Conservation (phyloP, 2,888 invertebrate genomes). For the Drosophila multiciliata region DNA sequence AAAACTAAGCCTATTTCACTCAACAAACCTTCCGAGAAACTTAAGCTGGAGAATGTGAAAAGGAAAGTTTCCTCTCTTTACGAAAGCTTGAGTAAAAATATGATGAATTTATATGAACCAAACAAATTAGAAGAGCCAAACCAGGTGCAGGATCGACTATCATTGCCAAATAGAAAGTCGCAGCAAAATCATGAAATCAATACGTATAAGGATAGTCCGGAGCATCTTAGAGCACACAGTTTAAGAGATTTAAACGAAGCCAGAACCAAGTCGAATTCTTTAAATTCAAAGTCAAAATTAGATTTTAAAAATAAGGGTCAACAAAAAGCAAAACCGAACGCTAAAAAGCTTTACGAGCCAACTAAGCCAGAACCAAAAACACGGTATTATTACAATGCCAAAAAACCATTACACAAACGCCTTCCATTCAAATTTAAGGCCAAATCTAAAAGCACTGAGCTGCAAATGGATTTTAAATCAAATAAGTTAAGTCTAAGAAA, state of each 20-base stretch:
- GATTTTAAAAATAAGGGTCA: background rate
- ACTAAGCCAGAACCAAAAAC: background rate
- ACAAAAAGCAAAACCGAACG: background rate
- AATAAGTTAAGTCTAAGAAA: background rate
- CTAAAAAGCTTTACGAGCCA: background rate
- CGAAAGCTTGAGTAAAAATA: background rate
- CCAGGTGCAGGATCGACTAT: background rate
- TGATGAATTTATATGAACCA: background rate
- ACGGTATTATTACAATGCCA: background rate
- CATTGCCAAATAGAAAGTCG: background rate
- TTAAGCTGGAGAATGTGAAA: background rate
- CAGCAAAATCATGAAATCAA: background rate
- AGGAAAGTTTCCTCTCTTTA: background rate
- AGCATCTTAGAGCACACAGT: background rate
- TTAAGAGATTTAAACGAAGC: background rate
- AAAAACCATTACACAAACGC: background rate
- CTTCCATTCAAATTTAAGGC: background rate
- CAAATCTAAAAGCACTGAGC: background rate
- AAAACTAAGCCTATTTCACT: slow-evolving; percentile 1
- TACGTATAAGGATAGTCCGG: background rate
- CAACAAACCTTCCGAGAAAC: background rate
- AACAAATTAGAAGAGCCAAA: background rate
- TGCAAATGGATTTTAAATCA: background rate
- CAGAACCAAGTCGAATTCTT: background rate
- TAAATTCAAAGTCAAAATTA: background rate